These are phyloP conservation scores for Caenorhabditis becei DNA, from an alignment of 2,888 invertebrate species.

Conservation along the genomic window DNA sequence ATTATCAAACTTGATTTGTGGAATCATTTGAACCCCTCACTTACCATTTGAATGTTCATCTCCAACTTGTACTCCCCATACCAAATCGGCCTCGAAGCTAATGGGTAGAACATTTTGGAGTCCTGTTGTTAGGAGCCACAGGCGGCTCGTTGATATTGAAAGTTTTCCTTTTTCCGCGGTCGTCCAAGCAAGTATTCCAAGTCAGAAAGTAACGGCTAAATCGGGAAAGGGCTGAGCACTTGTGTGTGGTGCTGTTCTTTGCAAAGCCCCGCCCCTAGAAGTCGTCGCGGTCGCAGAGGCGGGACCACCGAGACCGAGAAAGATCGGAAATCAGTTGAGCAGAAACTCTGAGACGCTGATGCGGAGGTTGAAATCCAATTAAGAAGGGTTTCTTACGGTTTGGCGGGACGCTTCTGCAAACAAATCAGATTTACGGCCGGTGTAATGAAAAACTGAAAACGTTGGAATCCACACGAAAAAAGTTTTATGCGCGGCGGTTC, in stretches of 20 bases:
- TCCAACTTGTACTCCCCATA: slow-evolving; percentile 33
- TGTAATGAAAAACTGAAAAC: neutral
- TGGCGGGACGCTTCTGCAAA: neutral
- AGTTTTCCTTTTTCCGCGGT: neutral
- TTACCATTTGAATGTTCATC: slow-evolving; percentile 22
- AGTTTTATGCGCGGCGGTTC: too few species aligned
- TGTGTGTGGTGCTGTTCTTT: slow-evolving; percentile 19
- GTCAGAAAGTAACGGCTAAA: neutral
- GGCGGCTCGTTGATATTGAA: neutral
- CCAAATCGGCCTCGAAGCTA: slow-evolving; percentile 12
- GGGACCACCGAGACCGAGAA: slow-evolving; percentile 16
- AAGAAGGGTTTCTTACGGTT: slow-evolving; percentile 10
- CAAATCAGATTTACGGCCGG: slow-evolving; percentile 11
- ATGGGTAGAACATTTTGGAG: slow-evolving; percentile 26
- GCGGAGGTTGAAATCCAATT: neutral
- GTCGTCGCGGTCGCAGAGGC: slow-evolving; percentile 21
- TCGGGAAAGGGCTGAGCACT: neutral
- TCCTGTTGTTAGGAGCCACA: neutral
- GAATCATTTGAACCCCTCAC: neutral
- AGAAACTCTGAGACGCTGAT: neutral
- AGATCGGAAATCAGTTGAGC: slow-evolving; percentile 2
- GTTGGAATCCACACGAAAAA: neutral
- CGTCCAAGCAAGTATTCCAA: too few species aligned
- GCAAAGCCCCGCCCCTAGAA: slow-evolving; percentile 15
- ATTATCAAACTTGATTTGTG: too few species aligned